A percentile compares a stretch with the other conserved stretches of the same genome.
Conservation (phyloP, 2,888 invertebrate species). For the Eupithecia vulgata region DNA sequence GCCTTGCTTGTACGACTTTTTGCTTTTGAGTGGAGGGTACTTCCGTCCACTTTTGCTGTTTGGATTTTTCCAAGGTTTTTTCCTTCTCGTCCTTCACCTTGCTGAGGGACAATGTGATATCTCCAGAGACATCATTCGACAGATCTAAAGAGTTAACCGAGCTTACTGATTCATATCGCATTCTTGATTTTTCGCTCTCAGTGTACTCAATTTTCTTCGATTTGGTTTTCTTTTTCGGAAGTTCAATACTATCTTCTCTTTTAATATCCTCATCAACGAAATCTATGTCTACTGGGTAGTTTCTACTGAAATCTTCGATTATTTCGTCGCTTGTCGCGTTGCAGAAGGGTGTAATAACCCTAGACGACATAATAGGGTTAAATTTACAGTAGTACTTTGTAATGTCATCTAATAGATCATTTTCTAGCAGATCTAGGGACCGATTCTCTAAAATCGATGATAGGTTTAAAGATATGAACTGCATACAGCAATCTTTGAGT, state of each 20-base stretch:
- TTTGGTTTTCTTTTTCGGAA: constrained; percentile 70
- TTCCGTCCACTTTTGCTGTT: constrained; percentile 77
- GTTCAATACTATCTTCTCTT: constrained; percentile 70
- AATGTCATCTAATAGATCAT: constrained; percentile 85
- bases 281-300: constrained; percentile 75
- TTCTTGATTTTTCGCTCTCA: constrained; percentile 74
- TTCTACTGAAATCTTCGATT: constrained; percentile 71
- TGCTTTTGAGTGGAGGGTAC: constrained; percentile 75
- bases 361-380: constrained; percentile 84
- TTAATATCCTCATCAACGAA: constrained; percentile 80
- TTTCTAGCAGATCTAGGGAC: constrained; percentile 86
- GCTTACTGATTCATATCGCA: constrained; percentile 73
- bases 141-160: constrained; percentile 74
- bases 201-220: constrained; percentile 76
- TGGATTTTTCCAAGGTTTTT: constrained; percentile 45
- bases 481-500: constrained; percentile 88
- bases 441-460: constrained; percentile 88
- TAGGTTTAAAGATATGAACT: constrained; percentile 91
- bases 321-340: constrained; percentile 85
- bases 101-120: constrained; percentile 72
- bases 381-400: constrained; percentile 87
- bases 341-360: constrained; percentile 88
- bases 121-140: constrained; percentile 68
- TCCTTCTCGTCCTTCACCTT: constrained; percentile 68
- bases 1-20: constrained; percentile 77